These are phyloP conservation scores for Pelagia noctiluca DNA, from an alignment of 30 jellyfish, hydroid and myxozoan species.

Conservation along the genomic window DNA sequence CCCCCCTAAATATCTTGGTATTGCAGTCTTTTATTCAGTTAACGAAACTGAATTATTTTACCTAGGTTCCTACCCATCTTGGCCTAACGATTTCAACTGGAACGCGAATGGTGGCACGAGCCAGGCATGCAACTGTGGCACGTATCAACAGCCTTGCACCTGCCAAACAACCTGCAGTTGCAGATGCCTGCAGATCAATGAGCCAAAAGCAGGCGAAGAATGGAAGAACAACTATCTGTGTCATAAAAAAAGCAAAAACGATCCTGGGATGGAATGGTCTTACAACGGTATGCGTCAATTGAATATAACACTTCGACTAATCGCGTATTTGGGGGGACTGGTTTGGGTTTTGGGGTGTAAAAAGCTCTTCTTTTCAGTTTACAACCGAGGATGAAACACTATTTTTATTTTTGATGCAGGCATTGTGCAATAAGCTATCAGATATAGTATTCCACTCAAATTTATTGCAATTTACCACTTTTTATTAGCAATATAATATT, in stretches of 20 bases:
- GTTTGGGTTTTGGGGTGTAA: too few species aligned
- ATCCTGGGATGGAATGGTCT: conserved; percentile 63
- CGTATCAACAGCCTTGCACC: conserved; percentile 45
- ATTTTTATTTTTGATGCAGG: too few species aligned
- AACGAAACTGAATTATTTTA: neutral
- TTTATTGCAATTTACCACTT: too few species aligned
- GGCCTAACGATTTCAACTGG: conserved; percentile 73
- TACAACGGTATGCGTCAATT: conserved; percentile 11
- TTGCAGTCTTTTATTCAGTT: neutral
- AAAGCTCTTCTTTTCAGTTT: too few species aligned
- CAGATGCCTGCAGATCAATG: conserved; percentile 68
- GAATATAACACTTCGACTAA: too few species aligned
- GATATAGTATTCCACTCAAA: too few species aligned
- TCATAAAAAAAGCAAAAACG: conserved; percentile 39
- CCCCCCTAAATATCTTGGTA: neutral
- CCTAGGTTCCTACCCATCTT: conserved; percentile 56
- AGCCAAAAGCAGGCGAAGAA: conserved; percentile 69
- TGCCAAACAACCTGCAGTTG: conserved; percentile 62
- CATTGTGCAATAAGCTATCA: too few species aligned
- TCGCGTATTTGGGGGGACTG: too few species aligned
- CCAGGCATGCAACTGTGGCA: conserved; percentile 59
- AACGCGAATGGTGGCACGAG: conserved; percentile 72
- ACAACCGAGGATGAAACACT: too few species aligned
- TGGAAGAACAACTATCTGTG: conserved; percentile 73
- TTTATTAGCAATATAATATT: too few species aligned